These are phyloP conservation scores for Acestrorhynchus altus DNA, from an alignment of 2,797 vertebrate genomes.

Conservation along the genomic window DNA sequence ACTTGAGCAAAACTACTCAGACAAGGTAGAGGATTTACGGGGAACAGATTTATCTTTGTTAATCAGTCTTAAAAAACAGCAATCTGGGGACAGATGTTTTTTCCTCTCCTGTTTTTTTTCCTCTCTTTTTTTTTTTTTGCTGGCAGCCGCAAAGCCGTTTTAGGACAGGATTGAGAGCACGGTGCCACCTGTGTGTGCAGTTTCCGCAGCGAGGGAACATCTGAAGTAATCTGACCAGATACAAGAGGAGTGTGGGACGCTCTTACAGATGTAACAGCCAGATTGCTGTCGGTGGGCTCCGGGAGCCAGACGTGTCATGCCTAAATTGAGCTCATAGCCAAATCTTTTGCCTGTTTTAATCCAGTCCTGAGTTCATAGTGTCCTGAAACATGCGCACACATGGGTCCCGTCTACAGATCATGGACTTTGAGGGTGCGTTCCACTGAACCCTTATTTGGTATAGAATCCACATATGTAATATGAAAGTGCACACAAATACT, in stretches of 20 bases:
- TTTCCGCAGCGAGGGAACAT: slow-evolving; percentile 49
- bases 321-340: slow-evolving; percentile 57
- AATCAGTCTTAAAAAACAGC: slow-evolving; percentile 71
- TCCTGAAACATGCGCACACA: slow-evolving; percentile 5
- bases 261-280: slow-evolving; percentile 54
- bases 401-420: background rate
- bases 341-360: slow-evolving; percentile 36
- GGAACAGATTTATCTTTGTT: slow-evolving; percentile 65
- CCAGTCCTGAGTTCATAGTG: slow-evolving; percentile 35
- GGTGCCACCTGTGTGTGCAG: slow-evolving; percentile 66
- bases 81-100: slow-evolving; percentile 74
- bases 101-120: slow-evolving; percentile 13
- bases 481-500: too few species aligned
- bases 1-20: slow-evolving; percentile 63
- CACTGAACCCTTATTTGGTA: too few species aligned
- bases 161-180: slow-evolving; percentile 67
- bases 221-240: slow-evolving; percentile 66
- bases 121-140: slow-evolving; percentile 36
- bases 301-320: slow-evolving; percentile 45
- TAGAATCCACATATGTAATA: too few species aligned
- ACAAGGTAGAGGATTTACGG: slow-evolving; percentile 69
- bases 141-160: slow-evolving; percentile 64
- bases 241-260: slow-evolving; percentile 53
- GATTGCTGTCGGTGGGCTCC: slow-evolving; percentile 51
- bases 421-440: too few species aligned